A percentile compares a stretch with the other conserved stretches of the same genome.
These are phyloP conservation scores for Zoanthus sansibaricus DNA, from an alignment of 92 coral and sea anemone species.

Conservation along the genomic window DNA sequence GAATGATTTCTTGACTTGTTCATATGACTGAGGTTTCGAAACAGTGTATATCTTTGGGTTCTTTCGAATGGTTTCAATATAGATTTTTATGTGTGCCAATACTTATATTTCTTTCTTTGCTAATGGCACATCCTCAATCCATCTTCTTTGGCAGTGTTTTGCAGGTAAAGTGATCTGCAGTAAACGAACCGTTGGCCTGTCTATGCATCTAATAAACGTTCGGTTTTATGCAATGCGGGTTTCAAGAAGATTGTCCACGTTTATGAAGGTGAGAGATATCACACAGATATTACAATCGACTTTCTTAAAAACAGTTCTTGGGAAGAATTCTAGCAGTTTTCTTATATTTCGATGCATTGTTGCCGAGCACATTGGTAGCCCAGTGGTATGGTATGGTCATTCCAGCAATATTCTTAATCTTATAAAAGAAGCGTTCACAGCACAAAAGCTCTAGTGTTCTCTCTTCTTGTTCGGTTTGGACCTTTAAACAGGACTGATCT, in stretches of 20 bases:
- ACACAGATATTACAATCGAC: too few species aligned
- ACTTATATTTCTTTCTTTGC: background rate
- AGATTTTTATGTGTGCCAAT: slow-evolving; percentile 1
- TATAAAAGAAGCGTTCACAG: background rate
- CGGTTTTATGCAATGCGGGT: too few species aligned
- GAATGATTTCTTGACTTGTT: background rate
- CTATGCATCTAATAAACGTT: too few species aligned
- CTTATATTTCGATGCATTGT: too few species aligned
- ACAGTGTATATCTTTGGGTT: background rate
- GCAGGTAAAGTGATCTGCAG: background rate
- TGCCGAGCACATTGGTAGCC: too few species aligned
- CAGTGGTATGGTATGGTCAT: too few species aligned
- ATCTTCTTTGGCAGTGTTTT: background rate
- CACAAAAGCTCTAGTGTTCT: slow-evolving; percentile 12
- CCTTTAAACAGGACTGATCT: slow-evolving; percentile 23
- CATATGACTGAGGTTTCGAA: background rate
- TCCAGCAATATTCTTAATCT: too few species aligned
- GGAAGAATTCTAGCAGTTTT: too few species aligned
- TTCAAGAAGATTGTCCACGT: too few species aligned
- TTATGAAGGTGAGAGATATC: too few species aligned
- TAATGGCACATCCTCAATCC: slow-evolving; percentile 3
- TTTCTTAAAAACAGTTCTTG: too few species aligned
- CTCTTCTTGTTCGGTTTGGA: slow-evolving; percentile 35
- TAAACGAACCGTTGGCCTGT: too few species aligned
- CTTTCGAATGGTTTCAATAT: slow-evolving; percentile 14